phyloP scores from a whole-genome alignment of 2,797 vertebrate genomes.

The Lacerta agilis region DNA sequence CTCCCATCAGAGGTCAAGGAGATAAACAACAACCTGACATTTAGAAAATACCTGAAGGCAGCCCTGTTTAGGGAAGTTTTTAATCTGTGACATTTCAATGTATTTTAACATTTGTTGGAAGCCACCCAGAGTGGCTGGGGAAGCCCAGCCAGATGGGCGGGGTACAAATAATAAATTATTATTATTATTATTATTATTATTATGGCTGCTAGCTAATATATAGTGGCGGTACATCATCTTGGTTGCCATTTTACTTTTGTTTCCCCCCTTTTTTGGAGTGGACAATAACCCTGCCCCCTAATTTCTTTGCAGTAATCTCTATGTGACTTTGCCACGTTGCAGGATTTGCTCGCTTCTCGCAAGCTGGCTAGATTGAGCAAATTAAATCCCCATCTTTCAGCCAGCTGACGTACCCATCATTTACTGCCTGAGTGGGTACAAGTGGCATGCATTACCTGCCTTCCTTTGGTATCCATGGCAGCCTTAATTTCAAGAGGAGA shows the following conservation, averaged over 20 bases:
- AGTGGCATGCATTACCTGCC: not conserved
- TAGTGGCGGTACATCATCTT: not conserved
- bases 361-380: not conserved
- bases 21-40: too few relatives aligned
- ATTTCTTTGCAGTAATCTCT: not conserved
- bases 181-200: too few relatives aligned
- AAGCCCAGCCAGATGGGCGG: too few relatives aligned
- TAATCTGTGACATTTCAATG: too few relatives aligned
- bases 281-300: not conserved
- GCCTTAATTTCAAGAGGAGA: constrained; percentile 13
- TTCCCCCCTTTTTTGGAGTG: rapidly evolving
- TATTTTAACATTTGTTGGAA: too few relatives aligned
- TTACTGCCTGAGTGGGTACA: constrained; percentile 4
- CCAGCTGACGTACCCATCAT: not conserved
- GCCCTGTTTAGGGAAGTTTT: too few relatives aligned
- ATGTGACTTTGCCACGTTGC: not conserved
- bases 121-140: too few relatives aligned
- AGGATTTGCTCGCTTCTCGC: not conserved
- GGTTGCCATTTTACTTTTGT: not conserved
- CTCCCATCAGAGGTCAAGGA: too few relatives aligned
- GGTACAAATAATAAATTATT: too few relatives aligned
- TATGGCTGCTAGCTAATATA: not conserved
- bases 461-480: not conserved
- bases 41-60: too few relatives aligned
- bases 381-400: not conserved